Percentiles rank a stretch among this genome's conserved stretches.
These are phyloP conservation scores for Eublepharis macularius DNA, from an alignment of 2,113 vertebrate genomes.

Conservation along the genomic window DNA sequence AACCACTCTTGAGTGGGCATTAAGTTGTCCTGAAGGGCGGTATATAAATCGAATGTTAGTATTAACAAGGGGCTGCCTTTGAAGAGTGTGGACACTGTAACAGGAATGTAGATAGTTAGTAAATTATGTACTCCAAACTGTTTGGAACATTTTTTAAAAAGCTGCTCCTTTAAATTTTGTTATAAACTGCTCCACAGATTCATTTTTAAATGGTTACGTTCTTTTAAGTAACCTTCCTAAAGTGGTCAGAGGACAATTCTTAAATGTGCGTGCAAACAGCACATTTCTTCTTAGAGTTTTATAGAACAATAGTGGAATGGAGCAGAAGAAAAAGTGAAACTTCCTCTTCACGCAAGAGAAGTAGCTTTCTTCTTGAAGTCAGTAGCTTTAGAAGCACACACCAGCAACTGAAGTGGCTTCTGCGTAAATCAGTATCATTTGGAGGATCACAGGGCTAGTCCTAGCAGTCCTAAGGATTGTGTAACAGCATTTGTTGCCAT, in stretches of 20 bases:
- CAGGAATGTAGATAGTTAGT: too few relatives aligned
- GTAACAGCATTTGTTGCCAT: background rate
- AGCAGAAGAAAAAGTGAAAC: background rate
- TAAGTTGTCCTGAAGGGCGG: too few relatives aligned
- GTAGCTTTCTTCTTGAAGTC: background rate
- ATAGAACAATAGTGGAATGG: background rate
- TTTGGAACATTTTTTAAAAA: too few relatives aligned
- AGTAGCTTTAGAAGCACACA: background rate
- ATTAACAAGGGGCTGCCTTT: too few relatives aligned
- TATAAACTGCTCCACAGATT: too few relatives aligned
- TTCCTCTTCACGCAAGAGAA: background rate
- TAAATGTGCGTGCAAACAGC: background rate
- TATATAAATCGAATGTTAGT: too few relatives aligned
- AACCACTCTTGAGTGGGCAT: too few relatives aligned
- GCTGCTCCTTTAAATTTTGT: too few relatives aligned
- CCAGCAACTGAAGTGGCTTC: background rate
- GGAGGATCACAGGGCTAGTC: background rate
- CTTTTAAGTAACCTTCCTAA: too few relatives aligned
- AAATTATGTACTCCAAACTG: too few relatives aligned
- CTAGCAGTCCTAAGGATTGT: background rate
- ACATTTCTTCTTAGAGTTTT: background rate
- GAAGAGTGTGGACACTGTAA: too few relatives aligned
- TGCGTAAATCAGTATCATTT: background rate
- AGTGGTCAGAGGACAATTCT: background rate
- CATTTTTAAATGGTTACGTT: too few relatives aligned